These are phyloP conservation scores for Tinamus major DNA, from an alignment of 2,797 vertebrate species.

Conservation along the genomic window DNA sequence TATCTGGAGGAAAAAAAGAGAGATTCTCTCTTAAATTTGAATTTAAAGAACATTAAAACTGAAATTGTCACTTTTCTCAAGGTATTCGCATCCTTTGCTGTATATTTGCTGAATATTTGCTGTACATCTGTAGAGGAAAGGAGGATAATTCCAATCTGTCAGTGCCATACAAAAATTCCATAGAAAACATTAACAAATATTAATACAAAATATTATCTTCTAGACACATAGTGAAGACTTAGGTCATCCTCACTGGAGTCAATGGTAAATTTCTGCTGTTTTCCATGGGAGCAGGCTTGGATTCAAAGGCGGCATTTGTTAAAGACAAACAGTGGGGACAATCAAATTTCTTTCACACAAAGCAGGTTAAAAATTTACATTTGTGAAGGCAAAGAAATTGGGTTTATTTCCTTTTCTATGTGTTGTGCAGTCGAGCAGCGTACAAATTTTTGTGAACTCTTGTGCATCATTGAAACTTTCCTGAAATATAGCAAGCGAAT, in stretches of 20 bases:
- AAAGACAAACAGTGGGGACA: neutral
- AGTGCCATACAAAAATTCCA: neutral
- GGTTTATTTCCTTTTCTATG: neutral
- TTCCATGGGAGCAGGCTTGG: conserved; percentile 17
- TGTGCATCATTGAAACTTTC: neutral
- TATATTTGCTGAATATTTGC: neutral
- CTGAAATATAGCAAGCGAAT: neutral
- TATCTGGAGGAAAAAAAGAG: neutral
- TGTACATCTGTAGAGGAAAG: neutral
- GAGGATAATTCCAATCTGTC: neutral
- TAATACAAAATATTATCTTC: neutral
- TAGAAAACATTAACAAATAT: neutral
- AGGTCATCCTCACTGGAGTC: neutral
- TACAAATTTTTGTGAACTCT: neutral
- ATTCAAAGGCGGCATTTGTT: conserved; percentile 20
- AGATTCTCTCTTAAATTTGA: neutral
- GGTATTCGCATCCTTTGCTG: neutral
- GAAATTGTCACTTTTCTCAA: neutral
- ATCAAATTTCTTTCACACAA: conserved; percentile 10
- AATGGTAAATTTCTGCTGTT: conserved; percentile 18
- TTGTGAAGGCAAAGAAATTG: neutral
- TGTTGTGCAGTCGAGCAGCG: neutral
- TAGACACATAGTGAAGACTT: neutral
- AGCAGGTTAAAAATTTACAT: conserved; percentile 16
- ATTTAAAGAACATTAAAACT: neutral